Evolutionary conservation across 2,888 invertebrate species (phyloP).

Genomic region (Euproctis similis): DNA sequence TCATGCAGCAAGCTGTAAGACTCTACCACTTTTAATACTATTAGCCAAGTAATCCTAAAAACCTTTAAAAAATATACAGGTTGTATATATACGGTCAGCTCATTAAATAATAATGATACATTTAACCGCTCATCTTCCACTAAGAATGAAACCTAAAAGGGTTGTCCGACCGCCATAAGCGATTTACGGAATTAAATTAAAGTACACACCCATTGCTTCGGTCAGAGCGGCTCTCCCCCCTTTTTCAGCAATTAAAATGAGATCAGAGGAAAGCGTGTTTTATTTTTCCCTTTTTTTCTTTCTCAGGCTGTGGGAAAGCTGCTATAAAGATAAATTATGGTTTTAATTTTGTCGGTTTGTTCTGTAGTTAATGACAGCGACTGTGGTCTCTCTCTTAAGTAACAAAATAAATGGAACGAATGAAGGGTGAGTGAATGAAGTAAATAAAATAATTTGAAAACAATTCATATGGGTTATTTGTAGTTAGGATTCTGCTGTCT

Average conservation of each 20-base stretch:
- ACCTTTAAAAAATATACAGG: neutral
- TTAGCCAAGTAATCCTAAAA: no score
- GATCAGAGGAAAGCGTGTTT: slow-evolving; percentile 38
- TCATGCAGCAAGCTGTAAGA: no score
- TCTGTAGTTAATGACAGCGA: slow-evolving; percentile 17
- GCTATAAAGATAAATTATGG: slow-evolving; percentile 66
- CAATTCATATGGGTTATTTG: no score
- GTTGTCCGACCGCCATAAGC: slow-evolving; percentile 24
- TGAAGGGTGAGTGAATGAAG: slow-evolving; percentile 1
- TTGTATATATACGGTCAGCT: no score
- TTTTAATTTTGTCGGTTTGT: slow-evolving; percentile 51
- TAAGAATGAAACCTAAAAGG: slow-evolving; percentile 22
- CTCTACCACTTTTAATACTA: no score
- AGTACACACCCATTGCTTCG: slow-evolving; percentile 26
- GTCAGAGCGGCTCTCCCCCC: slow-evolving; percentile 30
- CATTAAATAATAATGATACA: no score
- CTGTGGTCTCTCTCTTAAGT: slow-evolving; percentile 4
- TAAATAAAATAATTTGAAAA: no score
- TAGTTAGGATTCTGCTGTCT: no score
- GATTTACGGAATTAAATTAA: slow-evolving; percentile 45
- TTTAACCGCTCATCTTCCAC: no score
- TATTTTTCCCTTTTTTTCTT: slow-evolving; percentile 30
- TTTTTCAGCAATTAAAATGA: slow-evolving; percentile 53
- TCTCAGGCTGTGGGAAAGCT: slow-evolving; percentile 34
- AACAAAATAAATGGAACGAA: slow-evolving; percentile 1